A percentile compares a stretch with the other conserved stretches of the same genome.
phyloP scores from a whole-genome alignment of 2,797 vertebrate species.

The Sebastes trivittatus region DNA sequence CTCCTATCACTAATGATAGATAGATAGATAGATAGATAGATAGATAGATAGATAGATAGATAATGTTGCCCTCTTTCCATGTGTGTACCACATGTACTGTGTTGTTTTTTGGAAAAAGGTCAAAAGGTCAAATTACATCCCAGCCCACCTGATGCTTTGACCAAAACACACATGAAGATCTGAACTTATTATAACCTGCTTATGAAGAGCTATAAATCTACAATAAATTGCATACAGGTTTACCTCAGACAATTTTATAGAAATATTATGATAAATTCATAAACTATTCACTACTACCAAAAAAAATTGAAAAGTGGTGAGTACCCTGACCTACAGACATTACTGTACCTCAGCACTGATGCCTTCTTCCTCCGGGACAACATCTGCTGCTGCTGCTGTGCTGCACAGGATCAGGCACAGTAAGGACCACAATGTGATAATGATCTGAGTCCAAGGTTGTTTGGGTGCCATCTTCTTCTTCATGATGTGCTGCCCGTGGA shows the following conservation, averaged over 20 bases:
- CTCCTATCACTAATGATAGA: background rate
- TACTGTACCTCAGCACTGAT: constrained; percentile 70
- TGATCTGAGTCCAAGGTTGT: constrained; percentile 16
- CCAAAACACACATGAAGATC: background rate
- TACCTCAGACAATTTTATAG: no score
- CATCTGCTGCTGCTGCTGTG: background rate
- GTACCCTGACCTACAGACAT: background rate
- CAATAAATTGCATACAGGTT: background rate
- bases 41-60: background rate
- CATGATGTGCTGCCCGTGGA: background rate
- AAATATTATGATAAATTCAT: background rate
- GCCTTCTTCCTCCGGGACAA: constrained; percentile 48
- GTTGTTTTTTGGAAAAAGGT: constrained; percentile 18
- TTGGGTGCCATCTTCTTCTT: constrained; percentile 50
- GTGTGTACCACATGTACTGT: constrained; percentile 10
- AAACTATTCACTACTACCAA: no score
- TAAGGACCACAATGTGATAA: constrained; percentile 22
- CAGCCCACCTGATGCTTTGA: background rate
- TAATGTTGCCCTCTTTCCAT: background rate
- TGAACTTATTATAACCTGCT: background rate
- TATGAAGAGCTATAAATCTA: background rate
- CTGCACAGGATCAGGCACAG: constrained; percentile 42
- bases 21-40: background rate
- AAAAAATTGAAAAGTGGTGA: background rate
- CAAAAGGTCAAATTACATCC: constrained; percentile 20